A percentile compares a stretch with the other conserved stretches of the same genome.
Evolutionary conservation across 92 coral and sea anemone species (phyloP).

Genomic region (Micromussa lordhowensis): DNA sequence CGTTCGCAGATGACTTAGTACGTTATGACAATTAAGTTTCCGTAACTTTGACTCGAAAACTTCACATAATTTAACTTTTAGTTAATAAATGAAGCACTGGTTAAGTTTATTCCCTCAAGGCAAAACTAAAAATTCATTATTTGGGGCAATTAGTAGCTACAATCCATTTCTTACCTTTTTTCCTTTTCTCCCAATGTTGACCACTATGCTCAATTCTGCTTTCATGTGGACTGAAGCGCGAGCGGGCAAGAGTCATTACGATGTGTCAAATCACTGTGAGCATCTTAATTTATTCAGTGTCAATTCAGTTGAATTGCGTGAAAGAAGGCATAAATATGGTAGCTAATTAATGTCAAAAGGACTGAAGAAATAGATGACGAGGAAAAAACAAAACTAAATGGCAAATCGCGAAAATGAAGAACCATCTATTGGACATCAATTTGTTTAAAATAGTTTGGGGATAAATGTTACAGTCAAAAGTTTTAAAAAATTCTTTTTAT

Average conservation of each 20-base stretch:
- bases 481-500: neutral
- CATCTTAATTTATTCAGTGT: neutral
- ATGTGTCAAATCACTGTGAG: neutral
- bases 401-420: neutral
- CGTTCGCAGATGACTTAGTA: too few relatives aligned
- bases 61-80: too few relatives aligned
- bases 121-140: neutral
- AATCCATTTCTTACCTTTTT: neutral
- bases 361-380: neutral
- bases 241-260: neutral
- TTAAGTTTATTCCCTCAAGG: too few relatives aligned
- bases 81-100: too few relatives aligned
- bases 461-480: too few relatives aligned
- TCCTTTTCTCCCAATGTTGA: neutral
- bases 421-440: too few relatives aligned
- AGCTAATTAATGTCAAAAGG: neutral
- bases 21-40: too few relatives aligned
- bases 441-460: too few relatives aligned
- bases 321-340: too few relatives aligned
- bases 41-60: neutral
- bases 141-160: neutral
- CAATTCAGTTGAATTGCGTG: neutral
- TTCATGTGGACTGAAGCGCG: neutral
- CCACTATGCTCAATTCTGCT: neutral
- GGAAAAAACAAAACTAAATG: neutral